Evolutionary conservation across 2,797 vertebrate genomes (phyloP).

Genomic region (Lithobates pipiens): DNA sequence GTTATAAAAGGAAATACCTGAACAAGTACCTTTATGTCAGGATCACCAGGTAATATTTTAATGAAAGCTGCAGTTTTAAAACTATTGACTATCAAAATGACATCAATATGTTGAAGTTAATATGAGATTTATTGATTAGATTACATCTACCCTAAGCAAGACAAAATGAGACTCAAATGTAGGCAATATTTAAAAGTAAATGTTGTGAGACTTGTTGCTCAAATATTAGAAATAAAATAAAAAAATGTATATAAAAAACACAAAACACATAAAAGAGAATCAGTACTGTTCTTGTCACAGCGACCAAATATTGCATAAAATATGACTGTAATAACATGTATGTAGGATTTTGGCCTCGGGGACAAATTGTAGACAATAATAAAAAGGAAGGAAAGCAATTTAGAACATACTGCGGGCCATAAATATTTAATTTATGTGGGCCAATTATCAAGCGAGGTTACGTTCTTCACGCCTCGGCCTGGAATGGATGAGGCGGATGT

Average conservation of each 20-base stretch:
- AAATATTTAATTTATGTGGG: constrained; percentile 54
- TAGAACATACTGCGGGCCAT: constrained; percentile 30
- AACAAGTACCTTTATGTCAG: too few relatives aligned
- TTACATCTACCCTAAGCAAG: too few relatives aligned
- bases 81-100: too few relatives aligned
- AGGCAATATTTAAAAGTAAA: background rate
- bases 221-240: background rate
- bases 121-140: too few relatives aligned
- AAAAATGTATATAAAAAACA: background rate
- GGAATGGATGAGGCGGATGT: constrained; percentile 8
- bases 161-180: background rate
- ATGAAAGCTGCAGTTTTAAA: too few relatives aligned
- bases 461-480: background rate
- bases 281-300: background rate
- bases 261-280: background rate
- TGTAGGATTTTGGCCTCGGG: background rate
- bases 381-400: background rate
- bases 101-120: too few relatives aligned
- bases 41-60: too few relatives aligned
- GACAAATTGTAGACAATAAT: constrained; percentile 24
- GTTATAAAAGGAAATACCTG: too few relatives aligned
- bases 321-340: constrained; percentile 28
- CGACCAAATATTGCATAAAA: constrained; percentile 25
- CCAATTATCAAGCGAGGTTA: constrained; percentile 26
- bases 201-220: background rate